Evolutionary conservation across 2,113 vertebrate species (phyloP).

Genomic region (Nerophis ophidion): DNA sequence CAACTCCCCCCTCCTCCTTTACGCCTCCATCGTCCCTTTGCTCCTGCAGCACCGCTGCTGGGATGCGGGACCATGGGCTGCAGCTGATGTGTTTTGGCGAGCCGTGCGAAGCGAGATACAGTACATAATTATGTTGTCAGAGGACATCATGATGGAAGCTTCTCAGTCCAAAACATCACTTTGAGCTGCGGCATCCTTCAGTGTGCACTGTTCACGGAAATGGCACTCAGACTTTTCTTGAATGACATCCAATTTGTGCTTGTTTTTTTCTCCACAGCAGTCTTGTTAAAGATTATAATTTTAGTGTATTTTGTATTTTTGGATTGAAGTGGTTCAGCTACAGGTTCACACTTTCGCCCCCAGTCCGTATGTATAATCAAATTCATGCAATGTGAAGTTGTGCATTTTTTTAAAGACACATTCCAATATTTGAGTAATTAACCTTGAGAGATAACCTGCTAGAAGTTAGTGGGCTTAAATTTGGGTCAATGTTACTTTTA

Average conservation of each 20-base stretch:
- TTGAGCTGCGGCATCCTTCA: slow-evolving; percentile 33
- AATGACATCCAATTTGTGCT: slow-evolving; percentile 28
- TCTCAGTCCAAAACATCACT: slow-evolving; percentile 39
- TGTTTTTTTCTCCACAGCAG: slow-evolving; percentile 27
- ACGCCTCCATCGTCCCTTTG: neutral
- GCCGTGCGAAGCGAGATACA: slow-evolving; percentile 45
- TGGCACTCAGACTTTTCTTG: slow-evolving; percentile 26
- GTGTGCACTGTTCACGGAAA: slow-evolving; percentile 40
- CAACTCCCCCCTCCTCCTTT: neutral
- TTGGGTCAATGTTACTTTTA: neutral
- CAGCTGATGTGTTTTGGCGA: slow-evolving; percentile 55
- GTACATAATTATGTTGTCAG: slow-evolving; percentile 68
- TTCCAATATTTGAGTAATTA: slow-evolving; percentile 30
- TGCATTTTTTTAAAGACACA: slow-evolving; percentile 15
- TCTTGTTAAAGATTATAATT: slow-evolving; percentile 11
- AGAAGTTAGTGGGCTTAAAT: slow-evolving; percentile 16
- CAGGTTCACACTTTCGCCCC: slow-evolving; percentile 10
- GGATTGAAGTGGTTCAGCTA: neutral
- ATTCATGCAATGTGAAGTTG: slow-evolving; percentile 21
- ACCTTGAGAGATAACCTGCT: slow-evolving; percentile 32
- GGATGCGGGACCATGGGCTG: slow-evolving; percentile 32
- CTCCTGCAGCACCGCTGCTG: slow-evolving; percentile 14
- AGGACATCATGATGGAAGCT: slow-evolving; percentile 57
- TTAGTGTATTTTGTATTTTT: neutral
- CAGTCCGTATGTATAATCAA: slow-evolving; percentile 9